Evolutionary conservation across 2,113 vertebrate species (phyloP), one percentile per base, ranked within the genome.

Genomic region (Trinectes maculatus): DNA sequence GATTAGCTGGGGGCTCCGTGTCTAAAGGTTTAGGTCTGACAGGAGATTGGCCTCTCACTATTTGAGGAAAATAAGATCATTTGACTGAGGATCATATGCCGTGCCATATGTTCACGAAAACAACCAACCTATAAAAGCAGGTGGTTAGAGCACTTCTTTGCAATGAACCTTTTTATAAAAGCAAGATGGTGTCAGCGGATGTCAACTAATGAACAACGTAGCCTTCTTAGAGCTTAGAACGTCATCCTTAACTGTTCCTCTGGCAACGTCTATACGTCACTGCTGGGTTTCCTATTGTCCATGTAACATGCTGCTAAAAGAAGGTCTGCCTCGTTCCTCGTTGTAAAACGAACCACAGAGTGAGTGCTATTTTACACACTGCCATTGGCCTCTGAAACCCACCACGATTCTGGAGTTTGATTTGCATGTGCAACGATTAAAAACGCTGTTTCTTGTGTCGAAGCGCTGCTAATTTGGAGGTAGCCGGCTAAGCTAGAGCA

Each of bases 261-360:
- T 89, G 75, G 80, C 78, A 85, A 80, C 87, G 10, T 46, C 15
- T 4, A 0, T 8, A 89, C 91, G 91, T 93, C 85, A 89, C 74
- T 28, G 22, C 73, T 40, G 68, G 57, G 55, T 22, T 43, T 33
- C 48, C 72, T 71, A 87, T 92, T 73, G 82, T 80, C 72, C 80
- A 53, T 79, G 67, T 31, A 63, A 25, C 76, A 83, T 88, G 83
- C 69, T 67, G 66, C 65, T 77, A 64, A 67, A 1, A 25, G 47
- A 69, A 86, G 66, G 83, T 13, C 76, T 60, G 47, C 61, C 55
- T 79, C 79, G 73, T 74, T 75, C 59, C 36, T 53, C 86, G 29
- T 77, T 76, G 51, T 81, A 49, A 80, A 34, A 80, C 65, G 43
- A 83, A 59, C 53, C 13, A 76, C 63, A 89, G 74, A 93, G 92